Evolutionary conservation across 1,140 invertebrate genomes (phyloP).

Genomic region (Drosophila persimilis): DNA sequence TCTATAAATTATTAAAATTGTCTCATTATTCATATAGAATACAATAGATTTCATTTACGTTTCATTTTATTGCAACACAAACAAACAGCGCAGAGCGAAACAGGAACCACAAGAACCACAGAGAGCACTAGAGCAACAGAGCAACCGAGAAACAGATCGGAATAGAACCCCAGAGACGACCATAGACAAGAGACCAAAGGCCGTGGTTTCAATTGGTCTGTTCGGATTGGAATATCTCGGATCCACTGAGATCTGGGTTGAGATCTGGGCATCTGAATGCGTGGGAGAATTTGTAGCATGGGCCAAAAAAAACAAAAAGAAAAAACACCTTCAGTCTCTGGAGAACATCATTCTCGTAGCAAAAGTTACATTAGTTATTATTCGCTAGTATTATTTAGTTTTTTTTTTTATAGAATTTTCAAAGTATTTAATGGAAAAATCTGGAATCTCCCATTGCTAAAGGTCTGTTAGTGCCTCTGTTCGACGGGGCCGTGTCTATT

Average conservation of each 20-base stretch:
- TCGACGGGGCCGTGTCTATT: not conserved
- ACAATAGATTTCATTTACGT: slow-evolving; percentile 81
- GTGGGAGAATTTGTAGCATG: slow-evolving; percentile 71
- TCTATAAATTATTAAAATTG: slow-evolving; percentile 83
- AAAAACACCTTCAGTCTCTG: slow-evolving; percentile 21
- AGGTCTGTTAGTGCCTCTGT: too few species aligned
- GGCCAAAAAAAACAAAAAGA: slow-evolving; percentile 10
- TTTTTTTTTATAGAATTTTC: too few species aligned
- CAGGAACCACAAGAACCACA: slow-evolving; percentile 44
- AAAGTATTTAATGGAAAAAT: too few species aligned
- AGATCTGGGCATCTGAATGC: slow-evolving; percentile 55
- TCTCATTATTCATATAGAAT: slow-evolving; percentile 82
- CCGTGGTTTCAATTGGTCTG: slow-evolving; percentile 53
- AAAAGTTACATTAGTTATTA: not conserved
- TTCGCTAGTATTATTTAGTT: too few species aligned
- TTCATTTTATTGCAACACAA: slow-evolving; percentile 79
- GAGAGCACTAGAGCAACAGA: not conserved
- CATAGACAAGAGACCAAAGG: slow-evolving; percentile 46
- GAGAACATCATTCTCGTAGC: slow-evolving; percentile 6
- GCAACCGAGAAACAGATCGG: slow-evolving; percentile 9
- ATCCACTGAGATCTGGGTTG: slow-evolving; percentile 35
- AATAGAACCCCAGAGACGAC: slow-evolving; percentile 15
- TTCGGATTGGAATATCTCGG: slow-evolving; percentile 11
- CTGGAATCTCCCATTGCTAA: too few species aligned
- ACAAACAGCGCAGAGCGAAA: slow-evolving; percentile 14